Percentiles rank a stretch among this genome's conserved stretches.
phyloP scores from a whole-genome alignment of 2,113 vertebrate species.

The Dunckerocampus dactyliophorus region DNA sequence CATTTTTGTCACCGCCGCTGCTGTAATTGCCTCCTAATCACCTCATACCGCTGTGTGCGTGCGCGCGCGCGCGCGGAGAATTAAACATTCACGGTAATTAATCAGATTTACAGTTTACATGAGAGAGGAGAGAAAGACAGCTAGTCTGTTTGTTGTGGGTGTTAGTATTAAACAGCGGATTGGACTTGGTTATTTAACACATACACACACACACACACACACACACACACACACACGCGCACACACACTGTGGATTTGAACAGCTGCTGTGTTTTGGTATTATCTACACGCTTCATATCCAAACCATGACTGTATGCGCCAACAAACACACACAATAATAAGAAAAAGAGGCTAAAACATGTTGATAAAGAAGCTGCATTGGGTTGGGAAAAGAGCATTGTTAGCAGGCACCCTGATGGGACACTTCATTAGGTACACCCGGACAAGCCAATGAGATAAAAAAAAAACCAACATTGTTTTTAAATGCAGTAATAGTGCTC shows the following conservation, averaged over 20 bases:
- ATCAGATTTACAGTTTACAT: conserved; percentile 67
- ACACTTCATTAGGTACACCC: too few species aligned
- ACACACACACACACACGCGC: too few species aligned
- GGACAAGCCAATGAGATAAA: too few species aligned
- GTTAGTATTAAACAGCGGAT: conserved; percentile 62
- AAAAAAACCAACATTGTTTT: too few species aligned
- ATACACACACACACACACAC: too few species aligned
- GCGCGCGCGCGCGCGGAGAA: conserved; percentile 31
- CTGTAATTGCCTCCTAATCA: conserved; percentile 68
- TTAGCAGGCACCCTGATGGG: too few species aligned
- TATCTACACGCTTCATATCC: conserved; percentile 46
- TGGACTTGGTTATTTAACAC: conserved; percentile 61
- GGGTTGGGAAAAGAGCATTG: too few species aligned
- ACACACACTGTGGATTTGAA: conserved; percentile 55
- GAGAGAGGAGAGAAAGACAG: conserved; percentile 33
- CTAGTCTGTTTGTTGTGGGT: conserved; percentile 62
- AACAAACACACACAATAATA: neutral
- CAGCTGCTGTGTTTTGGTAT: conserved; percentile 56
- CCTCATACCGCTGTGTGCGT: conserved; percentile 37
- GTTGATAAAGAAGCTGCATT: too few species aligned
- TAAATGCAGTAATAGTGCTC: too few species aligned
- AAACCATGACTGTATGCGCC: conserved; percentile 1
- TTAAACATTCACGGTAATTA: conserved; percentile 66
- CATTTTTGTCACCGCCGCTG: conserved; percentile 40
- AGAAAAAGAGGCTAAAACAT: too few species aligned